Percentiles rank a stretch among this genome's conserved stretches.
These are phyloP conservation scores for Monopterus albus DNA, from an alignment of 2,113 vertebrate species.

Conservation along the genomic window DNA sequence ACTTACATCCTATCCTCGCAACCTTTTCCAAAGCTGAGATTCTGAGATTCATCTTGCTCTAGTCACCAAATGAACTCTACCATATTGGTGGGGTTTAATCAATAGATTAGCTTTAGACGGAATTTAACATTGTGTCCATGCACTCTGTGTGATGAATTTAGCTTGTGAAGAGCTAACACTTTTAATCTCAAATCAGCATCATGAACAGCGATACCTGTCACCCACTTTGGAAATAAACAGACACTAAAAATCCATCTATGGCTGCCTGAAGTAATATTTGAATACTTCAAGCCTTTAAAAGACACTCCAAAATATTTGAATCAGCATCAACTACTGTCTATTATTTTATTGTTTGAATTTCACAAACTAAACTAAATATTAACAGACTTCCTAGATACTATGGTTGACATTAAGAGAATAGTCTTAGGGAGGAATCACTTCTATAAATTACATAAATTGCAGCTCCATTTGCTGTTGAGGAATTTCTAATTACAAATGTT, in stretches of 20 bases:
- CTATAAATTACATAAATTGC: constrained; percentile 4
- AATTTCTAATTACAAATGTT: constrained; percentile 38
- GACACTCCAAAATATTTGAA: background rate
- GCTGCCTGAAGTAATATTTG: background rate
- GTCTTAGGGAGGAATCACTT: constrained; percentile 18
- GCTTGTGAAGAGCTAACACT: constrained; percentile 46
- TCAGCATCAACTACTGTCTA: constrained; percentile 10
- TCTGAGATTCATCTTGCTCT: constrained; percentile 99
- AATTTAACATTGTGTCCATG: constrained; percentile 98
- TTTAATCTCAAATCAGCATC: constrained; percentile 55
- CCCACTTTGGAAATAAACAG: constrained; percentile 25
- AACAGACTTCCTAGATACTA: constrained; percentile 22
- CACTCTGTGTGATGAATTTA: constrained; percentile 90
- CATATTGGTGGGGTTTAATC: constrained; percentile 99
- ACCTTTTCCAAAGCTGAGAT: constrained; percentile 93
- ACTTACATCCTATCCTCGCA: constrained; percentile 99
- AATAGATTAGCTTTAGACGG: constrained; percentile 99
- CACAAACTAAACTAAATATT: background rate
- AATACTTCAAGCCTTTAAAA: constrained; percentile 2
- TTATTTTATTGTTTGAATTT: constrained; percentile 10
- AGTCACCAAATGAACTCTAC: constrained; percentile 99
- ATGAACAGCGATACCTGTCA: constrained; percentile 16
- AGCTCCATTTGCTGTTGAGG: constrained; percentile 37
- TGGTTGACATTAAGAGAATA: constrained; percentile 34
- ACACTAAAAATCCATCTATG: constrained; percentile 15